A percentile compares a stretch with the other conserved stretches of the same genome.
Conservation (phyloP, 2,113 vertebrate genomes). For the Aythya baeri region DNA sequence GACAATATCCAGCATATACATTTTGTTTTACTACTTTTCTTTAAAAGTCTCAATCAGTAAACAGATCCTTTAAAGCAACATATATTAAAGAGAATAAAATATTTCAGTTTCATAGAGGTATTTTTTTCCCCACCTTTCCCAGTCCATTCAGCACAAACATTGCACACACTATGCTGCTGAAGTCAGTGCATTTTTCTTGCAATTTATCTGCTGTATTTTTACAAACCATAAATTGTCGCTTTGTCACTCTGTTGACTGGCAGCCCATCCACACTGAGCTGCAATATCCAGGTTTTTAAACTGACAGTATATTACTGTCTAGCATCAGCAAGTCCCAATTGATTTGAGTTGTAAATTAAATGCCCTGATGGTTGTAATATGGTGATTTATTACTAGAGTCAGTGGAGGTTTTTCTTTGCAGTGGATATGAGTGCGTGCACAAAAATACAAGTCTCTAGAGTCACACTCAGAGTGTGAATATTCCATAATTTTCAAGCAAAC, state of each 20-base stretch:
- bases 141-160: not conserved
- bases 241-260: constrained; percentile 60
- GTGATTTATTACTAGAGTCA: constrained; percentile 71
- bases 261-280: not conserved
- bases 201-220: constrained; percentile 57
- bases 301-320: constrained; percentile 63
- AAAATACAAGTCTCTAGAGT: not conserved
- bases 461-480: not conserved
- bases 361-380: constrained; percentile 65
- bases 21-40: not conserved
- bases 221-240: constrained; percentile 55
- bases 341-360: constrained; percentile 78
- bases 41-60: not conserved
- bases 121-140: not conserved
- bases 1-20: rapidly evolving
- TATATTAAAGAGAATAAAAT: not conserved
- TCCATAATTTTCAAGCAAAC: constrained; percentile 25
- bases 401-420: constrained; percentile 30
- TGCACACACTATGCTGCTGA: not conserved
- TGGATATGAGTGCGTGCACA: not conserved
- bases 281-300: constrained; percentile 46
- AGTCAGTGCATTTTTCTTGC: constrained; percentile 54
- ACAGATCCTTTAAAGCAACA: not conserved
- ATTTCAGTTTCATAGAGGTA: not conserved
- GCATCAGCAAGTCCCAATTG: constrained; percentile 63